Evolutionary conservation across 2,888 invertebrate genomes (phyloP).

Genomic region (Scaeva pyrastri): DNA sequence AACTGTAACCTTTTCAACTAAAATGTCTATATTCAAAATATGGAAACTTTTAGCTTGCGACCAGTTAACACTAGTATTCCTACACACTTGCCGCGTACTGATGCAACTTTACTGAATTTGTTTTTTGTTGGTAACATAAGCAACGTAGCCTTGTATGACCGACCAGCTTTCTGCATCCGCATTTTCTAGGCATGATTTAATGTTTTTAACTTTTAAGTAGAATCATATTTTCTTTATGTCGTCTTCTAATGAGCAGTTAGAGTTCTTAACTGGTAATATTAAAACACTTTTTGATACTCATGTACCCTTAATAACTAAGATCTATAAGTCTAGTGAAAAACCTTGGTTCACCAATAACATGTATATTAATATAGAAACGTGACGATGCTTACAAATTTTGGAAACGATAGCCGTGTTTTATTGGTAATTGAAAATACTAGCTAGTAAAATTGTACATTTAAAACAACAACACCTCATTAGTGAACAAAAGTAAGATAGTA

Average conservation of each 20-base stretch:
- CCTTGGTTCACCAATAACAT: neutral
- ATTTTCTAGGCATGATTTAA: neutral
- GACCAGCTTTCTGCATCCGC: neutral
- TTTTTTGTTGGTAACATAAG: neutral
- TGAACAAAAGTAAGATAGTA: too few relatives aligned
- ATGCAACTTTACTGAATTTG: neutral
- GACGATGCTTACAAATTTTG: too few relatives aligned
- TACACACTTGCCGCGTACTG: neutral
- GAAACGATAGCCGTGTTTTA: too few relatives aligned
- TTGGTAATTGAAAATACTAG: too few relatives aligned
- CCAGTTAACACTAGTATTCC: constrained; percentile 1
- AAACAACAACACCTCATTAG: too few relatives aligned
- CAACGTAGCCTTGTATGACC: constrained; percentile 6
- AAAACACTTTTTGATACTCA: neutral
- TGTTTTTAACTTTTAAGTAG: neutral
- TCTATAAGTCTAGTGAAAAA: neutral
- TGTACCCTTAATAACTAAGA: neutral
- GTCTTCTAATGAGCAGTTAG: neutral
- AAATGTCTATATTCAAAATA: neutral
- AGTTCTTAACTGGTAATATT: neutral
- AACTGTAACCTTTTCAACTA: neutral
- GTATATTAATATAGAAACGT: too few relatives aligned
- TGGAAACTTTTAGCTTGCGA: neutral
- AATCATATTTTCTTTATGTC: neutral
- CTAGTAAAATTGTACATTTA: too few relatives aligned